These are phyloP conservation scores for Alaudala cheleensis DNA, from an alignment of 2,113 vertebrate genomes.

Conservation along the genomic window DNA sequence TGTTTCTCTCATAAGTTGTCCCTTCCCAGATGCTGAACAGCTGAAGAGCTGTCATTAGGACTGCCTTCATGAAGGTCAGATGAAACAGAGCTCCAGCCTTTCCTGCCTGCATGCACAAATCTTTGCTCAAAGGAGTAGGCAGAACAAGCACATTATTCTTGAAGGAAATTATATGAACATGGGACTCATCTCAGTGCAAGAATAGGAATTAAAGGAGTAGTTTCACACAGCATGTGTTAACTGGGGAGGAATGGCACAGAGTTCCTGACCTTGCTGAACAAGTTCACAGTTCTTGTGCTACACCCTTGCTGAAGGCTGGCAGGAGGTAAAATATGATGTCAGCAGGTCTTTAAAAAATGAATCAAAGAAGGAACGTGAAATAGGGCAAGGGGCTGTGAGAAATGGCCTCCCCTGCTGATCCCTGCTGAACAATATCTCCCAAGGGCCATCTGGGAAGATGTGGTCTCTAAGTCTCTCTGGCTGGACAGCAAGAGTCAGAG, in stretches of 20 bases:
- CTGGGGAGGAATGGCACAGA: not conserved
- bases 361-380: not conserved
- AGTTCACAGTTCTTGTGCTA: not conserved
- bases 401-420: not conserved
- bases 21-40: not conserved
- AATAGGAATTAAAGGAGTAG: not conserved
- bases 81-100: constrained; percentile 2
- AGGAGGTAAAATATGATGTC: not conserved
- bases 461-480: not conserved
- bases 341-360: not conserved
- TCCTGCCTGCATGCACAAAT: not conserved
- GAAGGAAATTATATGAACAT: not conserved
- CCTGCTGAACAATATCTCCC: not conserved
- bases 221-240: not conserved
- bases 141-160: not conserved
- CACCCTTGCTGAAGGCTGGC: not conserved
- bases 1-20: not conserved
- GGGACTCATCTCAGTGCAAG: not conserved
- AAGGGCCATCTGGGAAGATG: not conserved
- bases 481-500: not conserved
- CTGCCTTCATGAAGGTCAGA: constrained; percentile 5
- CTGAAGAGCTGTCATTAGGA: not conserved
- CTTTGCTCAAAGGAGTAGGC: not conserved
- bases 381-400: not conserved
- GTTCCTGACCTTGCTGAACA: not conserved